Evolutionary conservation across 1,140 invertebrate species (phyloP).

Genomic region (Tyrophagus putrescentiae): DNA sequence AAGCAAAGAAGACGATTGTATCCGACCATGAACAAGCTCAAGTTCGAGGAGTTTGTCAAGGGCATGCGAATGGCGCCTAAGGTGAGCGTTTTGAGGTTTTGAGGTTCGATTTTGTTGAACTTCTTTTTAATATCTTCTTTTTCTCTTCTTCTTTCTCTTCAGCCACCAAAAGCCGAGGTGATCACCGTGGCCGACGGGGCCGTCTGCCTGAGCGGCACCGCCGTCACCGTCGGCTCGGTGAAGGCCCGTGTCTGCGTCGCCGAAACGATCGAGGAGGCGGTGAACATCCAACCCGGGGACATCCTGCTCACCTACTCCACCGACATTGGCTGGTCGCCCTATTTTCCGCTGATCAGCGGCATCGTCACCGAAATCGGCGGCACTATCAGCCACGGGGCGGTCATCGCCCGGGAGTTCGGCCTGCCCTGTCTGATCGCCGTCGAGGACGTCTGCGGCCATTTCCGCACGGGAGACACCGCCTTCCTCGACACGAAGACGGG

Average conservation of each 20-base stretch:
- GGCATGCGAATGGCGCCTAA: conserved; percentile 33
- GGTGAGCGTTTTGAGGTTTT: background rate
- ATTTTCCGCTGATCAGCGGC: conserved; percentile 61
- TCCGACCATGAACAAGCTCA: conserved; percentile 40
- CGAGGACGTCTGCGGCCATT: conserved; percentile 46
- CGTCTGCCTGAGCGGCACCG: conserved; percentile 1
- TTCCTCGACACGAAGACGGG: too few relatives aligned
- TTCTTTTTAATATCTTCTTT: too few relatives aligned
- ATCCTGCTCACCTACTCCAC: conserved; percentile 60
- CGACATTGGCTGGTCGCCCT: conserved; percentile 73
- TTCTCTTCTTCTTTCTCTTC: too few relatives aligned
- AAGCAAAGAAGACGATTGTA: conserved; percentile 43
- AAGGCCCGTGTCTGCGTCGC: conserved; percentile 8
- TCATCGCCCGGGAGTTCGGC: conserved; percentile 72
- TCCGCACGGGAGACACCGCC: conserved; percentile 44
- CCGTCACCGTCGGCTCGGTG: background rate
- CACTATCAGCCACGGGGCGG: conserved; percentile 68
- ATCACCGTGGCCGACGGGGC: background rate
- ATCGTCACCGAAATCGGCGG: conserved; percentile 71
- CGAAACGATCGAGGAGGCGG: background rate
- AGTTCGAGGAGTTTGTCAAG: conserved; percentile 47
- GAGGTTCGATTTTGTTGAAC: background rate
- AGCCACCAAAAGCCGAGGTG: too few relatives aligned
- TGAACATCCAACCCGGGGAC: conserved; percentile 40
- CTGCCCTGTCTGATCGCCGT: conserved; percentile 64